A percentile compares a stretch with the other conserved stretches of the same genome.
These are phyloP conservation scores for Drosophila yooni DNA, from an alignment of 2,888 invertebrate species.

Conservation along the genomic window DNA sequence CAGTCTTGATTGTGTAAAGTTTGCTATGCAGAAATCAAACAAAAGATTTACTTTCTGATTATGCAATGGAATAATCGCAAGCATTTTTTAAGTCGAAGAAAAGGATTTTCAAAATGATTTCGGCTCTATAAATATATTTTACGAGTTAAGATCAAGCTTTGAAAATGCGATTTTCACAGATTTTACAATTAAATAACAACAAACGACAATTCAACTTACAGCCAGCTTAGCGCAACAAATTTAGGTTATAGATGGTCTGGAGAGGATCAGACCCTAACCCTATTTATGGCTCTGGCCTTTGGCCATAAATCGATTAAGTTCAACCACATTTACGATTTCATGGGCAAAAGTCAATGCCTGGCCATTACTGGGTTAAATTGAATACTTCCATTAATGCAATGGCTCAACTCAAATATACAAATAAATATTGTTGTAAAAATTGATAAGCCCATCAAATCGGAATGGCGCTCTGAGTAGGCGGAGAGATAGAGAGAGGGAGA, in stretches of 20 bases:
- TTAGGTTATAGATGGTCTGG: not conserved
- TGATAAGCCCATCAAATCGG: constrained; percentile 67
- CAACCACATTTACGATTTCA: constrained; percentile 22
- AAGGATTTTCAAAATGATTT: not conserved
- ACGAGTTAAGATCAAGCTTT: not conserved
- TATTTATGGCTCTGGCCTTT: constrained; percentile 13
- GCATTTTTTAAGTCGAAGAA: not conserved
- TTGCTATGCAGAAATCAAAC: constrained; percentile 60
- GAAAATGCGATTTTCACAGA: not conserved
- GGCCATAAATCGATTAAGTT: constrained; percentile 48
- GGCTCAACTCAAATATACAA: constrained; percentile 57
- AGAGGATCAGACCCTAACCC: not conserved
- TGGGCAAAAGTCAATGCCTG: constrained; percentile 30
- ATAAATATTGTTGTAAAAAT: constrained; percentile 77
- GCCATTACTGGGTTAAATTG: constrained; percentile 54
- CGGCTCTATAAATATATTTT: not conserved
- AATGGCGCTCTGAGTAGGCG: constrained; percentile 15
- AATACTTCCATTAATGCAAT: constrained; percentile 42
- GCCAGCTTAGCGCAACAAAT: not conserved
- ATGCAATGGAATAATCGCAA: constrained; percentile 14
- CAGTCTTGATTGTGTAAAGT: constrained; percentile 38
- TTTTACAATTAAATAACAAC: not conserved
- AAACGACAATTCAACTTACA: not conserved
- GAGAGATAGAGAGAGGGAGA: not conserved
- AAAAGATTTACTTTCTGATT: constrained; percentile 37